A percentile compares a stretch with the other conserved stretches of the same genome.
phyloP scores from a whole-genome alignment of 2,888 invertebrate genomes.

The Eupithecia subfuscata region DNA sequence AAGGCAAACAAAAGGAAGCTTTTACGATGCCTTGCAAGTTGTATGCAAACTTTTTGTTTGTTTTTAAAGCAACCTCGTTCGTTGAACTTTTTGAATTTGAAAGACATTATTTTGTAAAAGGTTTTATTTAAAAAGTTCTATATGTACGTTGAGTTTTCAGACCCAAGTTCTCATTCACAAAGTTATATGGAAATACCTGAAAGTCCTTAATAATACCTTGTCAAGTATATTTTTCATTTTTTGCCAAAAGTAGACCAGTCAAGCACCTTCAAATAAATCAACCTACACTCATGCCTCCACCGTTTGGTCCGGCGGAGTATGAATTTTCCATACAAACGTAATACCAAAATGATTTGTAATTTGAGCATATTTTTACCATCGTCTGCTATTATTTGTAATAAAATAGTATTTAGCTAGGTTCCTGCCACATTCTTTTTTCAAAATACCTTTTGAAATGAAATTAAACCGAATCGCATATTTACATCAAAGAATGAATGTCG shows the following conservation, averaged over 20 bases:
- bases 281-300: conserved; percentile 23
- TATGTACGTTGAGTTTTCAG: not conserved
- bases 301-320: too few species aligned
- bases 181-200: not conserved
- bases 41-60: conserved; percentile 13
- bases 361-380: too few species aligned
- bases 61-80: conserved; percentile 1
- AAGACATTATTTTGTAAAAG: conserved; percentile 41
- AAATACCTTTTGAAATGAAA: too few species aligned
- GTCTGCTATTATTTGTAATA: too few species aligned
- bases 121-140: not conserved
- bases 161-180: not conserved
- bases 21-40: conserved; percentile 17
- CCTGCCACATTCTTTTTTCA: too few species aligned
- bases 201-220: too few species aligned
- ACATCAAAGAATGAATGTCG: too few species aligned
- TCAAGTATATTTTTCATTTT: not conserved
- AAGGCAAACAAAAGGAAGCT: conserved; percentile 51
- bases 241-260: conserved; percentile 43
- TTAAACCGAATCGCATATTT: too few species aligned
- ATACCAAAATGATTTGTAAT: too few species aligned
- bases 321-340: too few species aligned
- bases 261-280: conserved; percentile 53
- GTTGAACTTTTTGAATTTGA: conserved; percentile 46
- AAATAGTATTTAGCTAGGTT: too few species aligned